A percentile compares a stretch with the other conserved stretches of the same genome.
Conservation (phyloP, 2,113 vertebrate genomes). For the Varanus salvator region DNA sequence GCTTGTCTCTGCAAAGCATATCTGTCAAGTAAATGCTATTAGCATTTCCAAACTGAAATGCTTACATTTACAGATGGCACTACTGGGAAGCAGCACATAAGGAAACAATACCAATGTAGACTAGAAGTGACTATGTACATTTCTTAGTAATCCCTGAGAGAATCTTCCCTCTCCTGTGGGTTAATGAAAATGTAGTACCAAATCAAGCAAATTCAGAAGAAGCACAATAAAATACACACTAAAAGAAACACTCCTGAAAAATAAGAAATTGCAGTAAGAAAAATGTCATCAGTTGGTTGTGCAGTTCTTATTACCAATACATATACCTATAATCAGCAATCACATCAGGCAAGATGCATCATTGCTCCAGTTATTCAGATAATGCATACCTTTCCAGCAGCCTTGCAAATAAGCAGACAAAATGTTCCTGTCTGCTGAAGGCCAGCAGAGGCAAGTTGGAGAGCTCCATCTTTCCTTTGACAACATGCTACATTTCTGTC, state of each 20-base stretch:
- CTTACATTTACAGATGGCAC: neutral
- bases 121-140: neutral
- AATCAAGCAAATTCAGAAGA: neutral
- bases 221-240: neutral
- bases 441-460: neutral
- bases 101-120: neutral
- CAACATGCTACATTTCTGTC: neutral
- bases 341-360: neutral
- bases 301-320: neutral
- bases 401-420: neutral
- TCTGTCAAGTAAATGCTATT: neutral
- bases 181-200: neutral
- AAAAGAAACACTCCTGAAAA: neutral
- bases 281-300: neutral
- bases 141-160: conserved; percentile 5
- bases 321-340: neutral
- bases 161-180: neutral
- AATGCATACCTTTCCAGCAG: neutral
- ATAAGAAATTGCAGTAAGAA: neutral
- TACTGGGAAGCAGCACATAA: neutral
- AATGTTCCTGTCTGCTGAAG: neutral
- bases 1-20: neutral
- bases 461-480: neutral
- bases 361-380: neutral
- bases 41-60: neutral